Percentiles rank a stretch among this genome's conserved stretches.
Conservation (phyloP, 2,797 vertebrate genomes). For the Pachyuromys duprasi region DNA sequence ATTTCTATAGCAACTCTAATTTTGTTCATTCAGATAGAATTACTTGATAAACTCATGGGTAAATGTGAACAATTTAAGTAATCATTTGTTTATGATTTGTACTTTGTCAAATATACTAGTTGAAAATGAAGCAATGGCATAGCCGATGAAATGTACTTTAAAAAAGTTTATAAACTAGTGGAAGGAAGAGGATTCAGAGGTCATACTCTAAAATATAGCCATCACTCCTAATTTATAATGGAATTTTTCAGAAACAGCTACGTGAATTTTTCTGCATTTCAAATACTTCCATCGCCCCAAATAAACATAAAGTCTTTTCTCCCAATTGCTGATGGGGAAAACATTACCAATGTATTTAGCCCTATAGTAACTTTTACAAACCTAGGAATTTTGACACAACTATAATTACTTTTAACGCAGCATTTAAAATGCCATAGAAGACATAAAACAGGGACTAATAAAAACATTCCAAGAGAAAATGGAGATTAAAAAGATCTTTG, state of each 20-base stretch:
- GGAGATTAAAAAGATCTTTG: background rate
- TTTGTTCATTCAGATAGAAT: conserved; percentile 22
- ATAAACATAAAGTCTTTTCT: conserved; percentile 23
- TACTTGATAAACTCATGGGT: conserved; percentile 10
- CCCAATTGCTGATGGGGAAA: background rate
- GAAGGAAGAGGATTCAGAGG: background rate
- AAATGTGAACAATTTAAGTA: conserved; percentile 30
- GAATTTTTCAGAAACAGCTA: conserved; percentile 41
- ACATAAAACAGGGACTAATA: background rate
- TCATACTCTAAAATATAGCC: conserved; percentile 3
- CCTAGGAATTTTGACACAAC: background rate
- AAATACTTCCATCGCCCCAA: conserved; percentile 8
- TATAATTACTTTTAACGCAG: conserved; percentile 3
- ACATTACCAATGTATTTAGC: conserved; percentile 14
- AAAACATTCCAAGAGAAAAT: conserved; percentile 15
- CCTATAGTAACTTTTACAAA: background rate
- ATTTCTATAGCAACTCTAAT: background rate
- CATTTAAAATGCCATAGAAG: background rate
- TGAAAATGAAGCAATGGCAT: conserved; percentile 29
- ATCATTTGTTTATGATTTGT: conserved; percentile 48
- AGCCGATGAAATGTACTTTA: conserved; percentile 11
- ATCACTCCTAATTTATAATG: background rate
- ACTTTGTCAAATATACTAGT: conserved; percentile 3
- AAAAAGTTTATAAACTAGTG: background rate
- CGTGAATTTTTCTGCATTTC: background rate